These are phyloP conservation scores for Podotricha telesiphe DNA, from an alignment of 2,888 invertebrate genomes.

Conservation along the genomic window DNA sequence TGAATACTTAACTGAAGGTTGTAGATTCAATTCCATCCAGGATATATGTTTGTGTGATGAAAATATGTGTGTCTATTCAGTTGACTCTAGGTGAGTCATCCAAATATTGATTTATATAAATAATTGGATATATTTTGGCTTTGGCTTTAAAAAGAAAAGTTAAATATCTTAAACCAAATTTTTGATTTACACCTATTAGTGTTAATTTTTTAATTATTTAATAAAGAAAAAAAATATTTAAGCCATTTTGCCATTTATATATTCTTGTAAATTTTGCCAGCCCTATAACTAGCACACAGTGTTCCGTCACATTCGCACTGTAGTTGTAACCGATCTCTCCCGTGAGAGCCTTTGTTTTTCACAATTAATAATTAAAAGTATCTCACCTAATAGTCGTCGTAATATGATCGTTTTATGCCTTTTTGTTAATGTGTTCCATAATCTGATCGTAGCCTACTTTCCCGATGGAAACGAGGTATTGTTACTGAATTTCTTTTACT, in stretches of 20 bases:
- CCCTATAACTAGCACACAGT: slow-evolving; percentile 28
- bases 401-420: slow-evolving; percentile 31
- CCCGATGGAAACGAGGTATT: slow-evolving; percentile 56
- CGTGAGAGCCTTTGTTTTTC: slow-evolving; percentile 39
- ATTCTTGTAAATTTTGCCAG: slow-evolving; percentile 7
- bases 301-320: slow-evolving; percentile 24
- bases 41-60: neutral
- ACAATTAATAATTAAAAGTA: slow-evolving; percentile 32
- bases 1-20: neutral
- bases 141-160: too few species aligned
- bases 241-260: neutral
- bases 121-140: too few species aligned
- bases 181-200: too few species aligned
- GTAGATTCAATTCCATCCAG: neutral
- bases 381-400: slow-evolving; percentile 32
- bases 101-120: too few species aligned
- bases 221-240: neutral
- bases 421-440: slow-evolving; percentile 59
- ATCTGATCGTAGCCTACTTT: slow-evolving; percentile 69
- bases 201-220: neutral
- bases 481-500: slow-evolving; percentile 33
- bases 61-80: neutral
- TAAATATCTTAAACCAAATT: too few species aligned
- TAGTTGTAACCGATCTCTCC: slow-evolving; percentile 40
- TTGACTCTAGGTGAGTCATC: neutral